Evolutionary conservation across 2,113 vertebrate species (phyloP).

Genomic region (Aptenodytes patagonicus): DNA sequence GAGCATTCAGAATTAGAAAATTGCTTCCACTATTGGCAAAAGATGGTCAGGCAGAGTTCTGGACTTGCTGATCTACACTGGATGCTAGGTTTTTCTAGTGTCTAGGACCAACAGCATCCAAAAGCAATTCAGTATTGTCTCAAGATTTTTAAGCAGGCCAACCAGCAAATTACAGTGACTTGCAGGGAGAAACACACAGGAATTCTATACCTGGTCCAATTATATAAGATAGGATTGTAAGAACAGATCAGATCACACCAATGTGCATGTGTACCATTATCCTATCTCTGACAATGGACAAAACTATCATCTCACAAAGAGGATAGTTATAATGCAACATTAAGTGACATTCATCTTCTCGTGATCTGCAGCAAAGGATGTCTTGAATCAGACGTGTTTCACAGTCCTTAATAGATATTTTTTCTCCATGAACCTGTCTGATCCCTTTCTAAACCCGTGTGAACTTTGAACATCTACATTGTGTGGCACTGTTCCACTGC

Average conservation of each 20-base stretch:
- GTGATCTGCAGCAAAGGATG: not conserved
- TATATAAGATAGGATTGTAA: not conserved
- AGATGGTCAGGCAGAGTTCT: not conserved
- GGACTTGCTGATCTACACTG: not conserved
- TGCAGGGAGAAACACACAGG: not conserved
- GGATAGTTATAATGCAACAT: not conserved
- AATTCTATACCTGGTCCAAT: not conserved
- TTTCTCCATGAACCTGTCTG: not conserved
- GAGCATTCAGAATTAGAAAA: not conserved
- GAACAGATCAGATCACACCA: not conserved
- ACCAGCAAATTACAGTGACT: not conserved
- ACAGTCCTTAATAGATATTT: not conserved
- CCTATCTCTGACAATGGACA: not conserved
- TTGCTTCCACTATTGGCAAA: not conserved
- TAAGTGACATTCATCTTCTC: not conserved
- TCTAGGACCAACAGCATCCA: not conserved
- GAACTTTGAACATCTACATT: not conserved
- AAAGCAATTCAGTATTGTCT: not conserved
- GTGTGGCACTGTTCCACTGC: not conserved
- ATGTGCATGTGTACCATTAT: not conserved
- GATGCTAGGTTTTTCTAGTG: not conserved
- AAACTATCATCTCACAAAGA: not conserved
- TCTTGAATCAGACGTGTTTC: not conserved
- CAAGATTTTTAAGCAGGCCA: not conserved
- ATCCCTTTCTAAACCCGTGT: not conserved